Evolutionary conservation across 2,797 vertebrate genomes (phyloP).

Genomic region (Megaceryle alcyon): DNA sequence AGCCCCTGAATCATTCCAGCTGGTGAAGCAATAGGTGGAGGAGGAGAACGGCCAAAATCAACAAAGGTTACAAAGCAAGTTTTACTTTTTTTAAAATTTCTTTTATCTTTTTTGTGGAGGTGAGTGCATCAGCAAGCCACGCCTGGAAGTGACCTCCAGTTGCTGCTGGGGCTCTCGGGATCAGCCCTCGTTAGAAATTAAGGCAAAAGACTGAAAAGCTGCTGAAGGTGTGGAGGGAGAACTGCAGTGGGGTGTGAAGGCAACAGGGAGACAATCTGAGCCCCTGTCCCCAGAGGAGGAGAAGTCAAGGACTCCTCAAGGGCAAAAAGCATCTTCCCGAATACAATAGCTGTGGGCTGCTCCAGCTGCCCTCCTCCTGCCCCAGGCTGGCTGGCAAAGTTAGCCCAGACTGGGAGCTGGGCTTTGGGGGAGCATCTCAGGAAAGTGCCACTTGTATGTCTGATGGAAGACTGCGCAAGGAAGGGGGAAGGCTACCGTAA

Average conservation of each 20-base stretch:
- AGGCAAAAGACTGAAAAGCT: not conserved
- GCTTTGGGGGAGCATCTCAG: not conserved
- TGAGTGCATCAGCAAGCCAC: not conserved
- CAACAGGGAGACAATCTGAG: fast-evolving
- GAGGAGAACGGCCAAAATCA: conserved; percentile 63
- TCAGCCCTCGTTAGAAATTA: not conserved
- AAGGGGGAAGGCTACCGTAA: not conserved
- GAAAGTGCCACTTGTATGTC: not conserved
- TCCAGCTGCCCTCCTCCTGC: not conserved
- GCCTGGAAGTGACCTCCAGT: not conserved
- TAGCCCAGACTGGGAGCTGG: not conserved
- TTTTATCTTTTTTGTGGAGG: not conserved
- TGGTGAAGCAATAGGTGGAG: conserved; percentile 44
- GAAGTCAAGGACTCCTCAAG: not conserved
- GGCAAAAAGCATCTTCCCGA: not conserved
- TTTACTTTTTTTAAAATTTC: not conserved
- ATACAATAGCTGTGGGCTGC: not conserved
- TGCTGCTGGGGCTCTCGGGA: not conserved
- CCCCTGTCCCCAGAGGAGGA: fast-evolving
- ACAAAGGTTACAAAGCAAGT: conserved; percentile 33
- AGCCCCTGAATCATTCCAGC: not conserved
- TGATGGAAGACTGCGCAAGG: fast-evolving
- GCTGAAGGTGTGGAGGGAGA: not conserved
- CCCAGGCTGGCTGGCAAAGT: fast-evolving
- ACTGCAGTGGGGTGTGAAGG: not conserved